Evolutionary conservation across 2,888 invertebrate species (phyloP).

Genomic region (Phyto melanocephala): DNA sequence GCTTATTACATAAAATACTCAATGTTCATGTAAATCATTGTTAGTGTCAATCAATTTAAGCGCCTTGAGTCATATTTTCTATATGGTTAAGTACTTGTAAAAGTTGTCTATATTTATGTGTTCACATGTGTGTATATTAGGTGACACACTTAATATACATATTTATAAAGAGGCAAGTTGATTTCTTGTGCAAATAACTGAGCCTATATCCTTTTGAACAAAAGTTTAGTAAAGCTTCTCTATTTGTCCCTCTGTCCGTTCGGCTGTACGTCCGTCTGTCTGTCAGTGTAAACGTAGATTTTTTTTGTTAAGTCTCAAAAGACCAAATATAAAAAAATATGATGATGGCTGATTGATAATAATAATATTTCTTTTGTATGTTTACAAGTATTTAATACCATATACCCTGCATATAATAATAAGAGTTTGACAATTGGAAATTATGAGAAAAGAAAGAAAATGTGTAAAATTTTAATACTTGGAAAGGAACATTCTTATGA

Average conservation of each 20-base stretch:
- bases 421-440: background rate
- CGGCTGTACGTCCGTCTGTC: background rate
- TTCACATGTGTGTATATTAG: background rate
- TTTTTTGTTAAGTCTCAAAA: conserved; percentile 40
- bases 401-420: background rate
- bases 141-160: background rate
- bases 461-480: too few relatives aligned
- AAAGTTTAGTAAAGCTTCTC: too few relatives aligned
- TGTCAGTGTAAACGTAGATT: background rate
- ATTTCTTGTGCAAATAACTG: too few relatives aligned
- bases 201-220: too few relatives aligned
- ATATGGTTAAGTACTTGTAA: too few relatives aligned
- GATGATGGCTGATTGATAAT: conserved; percentile 44
- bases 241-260: background rate
- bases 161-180: too few relatives aligned
- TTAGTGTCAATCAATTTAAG: conserved; percentile 64
- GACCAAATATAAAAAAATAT: conserved; percentile 17
- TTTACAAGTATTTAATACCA: conserved; percentile 13
- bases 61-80: too few relatives aligned
- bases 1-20: conserved; percentile 32
- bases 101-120: too few relatives aligned
- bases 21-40: conserved; percentile 56
- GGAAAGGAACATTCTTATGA: too few relatives aligned
- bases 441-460: too few relatives aligned
- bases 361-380: conserved; percentile 34